Evolutionary conservation across 2,888 invertebrate genomes (phyloP).

Genomic region (Atrina japonica): DNA sequence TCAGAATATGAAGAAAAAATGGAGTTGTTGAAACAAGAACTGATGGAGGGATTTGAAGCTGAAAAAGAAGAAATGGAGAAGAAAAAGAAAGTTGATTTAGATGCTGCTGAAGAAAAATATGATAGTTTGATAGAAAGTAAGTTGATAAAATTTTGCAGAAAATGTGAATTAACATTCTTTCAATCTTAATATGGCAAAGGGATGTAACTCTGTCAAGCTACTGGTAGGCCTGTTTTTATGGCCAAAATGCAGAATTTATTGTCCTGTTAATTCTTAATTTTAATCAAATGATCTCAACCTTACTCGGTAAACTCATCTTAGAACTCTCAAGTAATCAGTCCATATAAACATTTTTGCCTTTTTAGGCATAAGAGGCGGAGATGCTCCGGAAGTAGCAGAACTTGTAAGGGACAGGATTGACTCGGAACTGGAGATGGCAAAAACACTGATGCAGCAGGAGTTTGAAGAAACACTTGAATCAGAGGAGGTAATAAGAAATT

Average conservation of each 20-base stretch:
- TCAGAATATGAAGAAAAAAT: slow-evolving; percentile 63
- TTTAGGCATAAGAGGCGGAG: slow-evolving; percentile 57
- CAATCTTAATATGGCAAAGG: too few relatives aligned
- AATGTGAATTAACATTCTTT: not conserved
- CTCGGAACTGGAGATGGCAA: slow-evolving; percentile 71
- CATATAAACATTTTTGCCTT: not conserved
- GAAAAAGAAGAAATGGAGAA: slow-evolving; percentile 60
- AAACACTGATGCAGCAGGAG: slow-evolving; percentile 71
- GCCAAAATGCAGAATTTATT: too few relatives aligned
- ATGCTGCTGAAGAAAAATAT: slow-evolving; percentile 68
- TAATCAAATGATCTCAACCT: too few relatives aligned
- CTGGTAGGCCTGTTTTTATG: too few relatives aligned
- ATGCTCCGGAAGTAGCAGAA: slow-evolving; percentile 64
- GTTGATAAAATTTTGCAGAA: slow-evolving; percentile 24
- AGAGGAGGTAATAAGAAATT: slow-evolving; percentile 67
- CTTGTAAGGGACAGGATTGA: slow-evolving; percentile 71
- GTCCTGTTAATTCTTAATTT: too few relatives aligned
- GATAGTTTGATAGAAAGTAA: slow-evolving; percentile 69
- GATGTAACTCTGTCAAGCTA: too few relatives aligned
- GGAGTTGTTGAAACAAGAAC: slow-evolving; percentile 55
- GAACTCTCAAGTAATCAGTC: too few relatives aligned
- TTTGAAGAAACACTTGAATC: slow-evolving; percentile 72
- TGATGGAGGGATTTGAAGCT: slow-evolving; percentile 57
- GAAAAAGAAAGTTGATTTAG: slow-evolving; percentile 57
- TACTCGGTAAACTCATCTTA: too few relatives aligned